phyloP scores from a whole-genome alignment of 2,797 vertebrate genomes.

The Xiphorhynchus erythropygius region DNA sequence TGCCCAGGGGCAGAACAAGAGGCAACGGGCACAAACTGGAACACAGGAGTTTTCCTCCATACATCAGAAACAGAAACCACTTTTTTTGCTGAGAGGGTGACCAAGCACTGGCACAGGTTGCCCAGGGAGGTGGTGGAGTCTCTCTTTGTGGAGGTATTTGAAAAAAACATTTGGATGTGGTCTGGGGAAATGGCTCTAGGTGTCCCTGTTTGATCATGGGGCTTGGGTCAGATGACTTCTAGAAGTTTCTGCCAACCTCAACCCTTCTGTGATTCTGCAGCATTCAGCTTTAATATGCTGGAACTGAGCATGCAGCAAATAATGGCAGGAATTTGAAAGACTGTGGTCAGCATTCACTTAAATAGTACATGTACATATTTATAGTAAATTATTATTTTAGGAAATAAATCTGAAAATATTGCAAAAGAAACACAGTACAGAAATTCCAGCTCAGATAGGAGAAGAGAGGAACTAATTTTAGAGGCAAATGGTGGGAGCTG shows the following conservation, averaged over 20 bases:
- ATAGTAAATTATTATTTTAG: background rate
- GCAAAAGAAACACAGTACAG: background rate
- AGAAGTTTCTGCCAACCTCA: background rate
- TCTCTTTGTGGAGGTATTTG: background rate
- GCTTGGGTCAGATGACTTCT: background rate
- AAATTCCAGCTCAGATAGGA: background rate
- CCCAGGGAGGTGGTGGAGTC: background rate
- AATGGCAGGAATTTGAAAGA: background rate
- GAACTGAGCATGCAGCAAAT: background rate
- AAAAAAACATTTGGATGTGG: background rate
- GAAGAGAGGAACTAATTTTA: background rate
- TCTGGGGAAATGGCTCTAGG: fast-evolving
- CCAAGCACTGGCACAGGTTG: background rate
- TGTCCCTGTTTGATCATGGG: background rate
- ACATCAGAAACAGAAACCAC: background rate
- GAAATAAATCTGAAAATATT: background rate
- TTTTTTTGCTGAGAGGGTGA: background rate
- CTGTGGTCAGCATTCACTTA: background rate
- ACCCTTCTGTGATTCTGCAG: background rate
- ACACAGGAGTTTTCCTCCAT: background rate
- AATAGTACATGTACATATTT: background rate
- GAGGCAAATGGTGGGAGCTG: background rate
- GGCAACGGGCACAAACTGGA: background rate
- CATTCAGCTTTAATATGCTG: background rate
- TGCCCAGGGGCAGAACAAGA: background rate